phyloP scores from a whole-genome alignment of 2,888 invertebrate genomes.

The Caenorhabditis sp. region DNA sequence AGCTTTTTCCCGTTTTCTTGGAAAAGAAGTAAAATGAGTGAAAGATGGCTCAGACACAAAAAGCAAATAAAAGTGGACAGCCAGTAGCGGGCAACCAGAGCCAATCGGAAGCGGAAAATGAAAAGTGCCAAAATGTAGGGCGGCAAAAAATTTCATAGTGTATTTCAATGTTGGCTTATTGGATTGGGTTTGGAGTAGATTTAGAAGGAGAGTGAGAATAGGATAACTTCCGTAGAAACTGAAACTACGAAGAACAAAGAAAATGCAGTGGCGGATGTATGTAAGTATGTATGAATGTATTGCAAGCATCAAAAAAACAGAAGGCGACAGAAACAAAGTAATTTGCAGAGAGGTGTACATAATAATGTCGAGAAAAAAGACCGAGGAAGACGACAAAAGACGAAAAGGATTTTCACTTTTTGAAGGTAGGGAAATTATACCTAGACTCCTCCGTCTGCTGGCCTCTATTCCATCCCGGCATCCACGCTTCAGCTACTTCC shows the following conservation, averaged over 20 bases:
- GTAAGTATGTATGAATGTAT: background rate
- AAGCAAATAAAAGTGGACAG: conserved; percentile 59
- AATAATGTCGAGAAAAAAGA: conserved; percentile 54
- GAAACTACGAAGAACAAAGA: conserved; percentile 16
- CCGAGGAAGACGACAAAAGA: conserved; percentile 41
- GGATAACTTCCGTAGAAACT: conserved; percentile 13
- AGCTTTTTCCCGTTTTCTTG: conserved; percentile 20
- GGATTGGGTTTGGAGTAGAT: background rate
- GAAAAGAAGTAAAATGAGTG: conserved; percentile 44
- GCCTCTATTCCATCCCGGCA: conserved; percentile 2
- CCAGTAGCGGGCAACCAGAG: background rate
- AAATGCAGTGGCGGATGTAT: background rate
- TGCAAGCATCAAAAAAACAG: conserved; percentile 2
- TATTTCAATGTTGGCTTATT: background rate
- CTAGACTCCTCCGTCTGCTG: conserved; percentile 14
- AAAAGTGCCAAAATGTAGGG: conserved; percentile 12
- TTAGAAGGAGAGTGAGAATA: too few relatives aligned
- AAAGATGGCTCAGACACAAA: conserved; percentile 37
- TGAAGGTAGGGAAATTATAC: conserved; percentile 33
- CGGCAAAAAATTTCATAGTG: background rate
- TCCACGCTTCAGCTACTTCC: conserved; percentile 23
- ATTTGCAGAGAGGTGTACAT: conserved; percentile 53
- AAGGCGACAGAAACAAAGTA: conserved; percentile 54
- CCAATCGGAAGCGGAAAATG: conserved; percentile 23
- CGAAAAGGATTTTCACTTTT: conserved; percentile 53